A percentile compares a stretch with the other conserved stretches of the same genome.
Conservation (phyloP, 2,113 vertebrate genomes). For the Quiscalus mexicanus region DNA sequence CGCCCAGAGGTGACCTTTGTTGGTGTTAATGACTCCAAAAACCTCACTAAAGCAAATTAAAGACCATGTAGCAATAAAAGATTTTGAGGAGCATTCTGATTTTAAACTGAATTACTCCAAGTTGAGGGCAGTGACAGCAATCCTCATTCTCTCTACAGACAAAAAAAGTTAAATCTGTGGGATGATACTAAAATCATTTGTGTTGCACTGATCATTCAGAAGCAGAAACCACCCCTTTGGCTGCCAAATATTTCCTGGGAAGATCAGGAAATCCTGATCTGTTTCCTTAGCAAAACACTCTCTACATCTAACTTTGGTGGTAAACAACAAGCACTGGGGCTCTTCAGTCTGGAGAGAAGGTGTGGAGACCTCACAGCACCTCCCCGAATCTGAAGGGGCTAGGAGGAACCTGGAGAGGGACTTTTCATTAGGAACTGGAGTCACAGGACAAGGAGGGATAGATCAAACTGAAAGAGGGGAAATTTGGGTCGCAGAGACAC, state of each 20-base stretch:
- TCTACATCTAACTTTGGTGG: background rate
- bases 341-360: background rate
- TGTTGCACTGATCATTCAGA: background rate
- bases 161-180: background rate
- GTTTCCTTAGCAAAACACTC: background rate
- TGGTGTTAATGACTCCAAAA: background rate
- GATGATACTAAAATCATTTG: background rate
- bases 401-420: background rate
- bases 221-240: background rate
- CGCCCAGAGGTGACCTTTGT: background rate
- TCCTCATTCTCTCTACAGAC: background rate
- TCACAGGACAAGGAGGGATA: background rate
- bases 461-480: background rate
- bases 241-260: background rate
- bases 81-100: background rate
- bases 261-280: background rate
- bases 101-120: background rate
- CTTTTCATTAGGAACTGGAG: background rate
- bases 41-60: background rate
- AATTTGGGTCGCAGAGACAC: background rate
- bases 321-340: background rate
- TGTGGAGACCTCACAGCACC: background rate
- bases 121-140: background rate
- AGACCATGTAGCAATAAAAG: background rate
- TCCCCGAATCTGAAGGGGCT: background rate